Evolutionary conservation across 2,888 invertebrate genomes (phyloP).

Genomic region (Onthophagus sagittarius): DNA sequence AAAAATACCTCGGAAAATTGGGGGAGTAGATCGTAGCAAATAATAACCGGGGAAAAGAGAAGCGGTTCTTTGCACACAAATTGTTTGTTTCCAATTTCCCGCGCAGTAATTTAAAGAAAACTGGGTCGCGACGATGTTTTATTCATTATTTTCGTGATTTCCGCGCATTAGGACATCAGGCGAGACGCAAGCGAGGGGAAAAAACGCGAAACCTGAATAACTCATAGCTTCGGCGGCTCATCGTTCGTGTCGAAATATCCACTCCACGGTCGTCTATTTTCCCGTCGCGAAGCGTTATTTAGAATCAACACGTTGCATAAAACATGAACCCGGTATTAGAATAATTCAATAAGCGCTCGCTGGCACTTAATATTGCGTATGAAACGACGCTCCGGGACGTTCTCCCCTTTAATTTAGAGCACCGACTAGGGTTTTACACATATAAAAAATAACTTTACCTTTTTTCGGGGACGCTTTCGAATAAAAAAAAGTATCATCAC

Average conservation of each 20-base stretch:
- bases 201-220: neutral
- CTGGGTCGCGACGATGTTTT: neutral
- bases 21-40: neutral
- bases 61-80: neutral
- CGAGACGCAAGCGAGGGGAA: neutral
- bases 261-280: neutral
- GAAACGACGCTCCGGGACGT: neutral
- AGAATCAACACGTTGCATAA: conserved; percentile 10
- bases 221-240: neutral
- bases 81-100: neutral
- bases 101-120: neutral
- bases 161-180: neutral
- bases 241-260: neutral
- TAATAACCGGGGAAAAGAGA: neutral
- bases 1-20: neutral
- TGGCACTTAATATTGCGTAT: neutral
- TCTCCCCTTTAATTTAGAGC: neutral
- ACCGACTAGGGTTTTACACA: neutral
- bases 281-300: neutral
- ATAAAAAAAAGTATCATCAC: neutral
- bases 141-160: neutral
- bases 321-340: conserved; percentile 12
- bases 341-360: conserved; percentile 7
- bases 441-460: neutral
- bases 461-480: neutral